Evolutionary conservation across 2,888 invertebrate species (phyloP).

Genomic region (Scaptomyza caliginosa): DNA sequence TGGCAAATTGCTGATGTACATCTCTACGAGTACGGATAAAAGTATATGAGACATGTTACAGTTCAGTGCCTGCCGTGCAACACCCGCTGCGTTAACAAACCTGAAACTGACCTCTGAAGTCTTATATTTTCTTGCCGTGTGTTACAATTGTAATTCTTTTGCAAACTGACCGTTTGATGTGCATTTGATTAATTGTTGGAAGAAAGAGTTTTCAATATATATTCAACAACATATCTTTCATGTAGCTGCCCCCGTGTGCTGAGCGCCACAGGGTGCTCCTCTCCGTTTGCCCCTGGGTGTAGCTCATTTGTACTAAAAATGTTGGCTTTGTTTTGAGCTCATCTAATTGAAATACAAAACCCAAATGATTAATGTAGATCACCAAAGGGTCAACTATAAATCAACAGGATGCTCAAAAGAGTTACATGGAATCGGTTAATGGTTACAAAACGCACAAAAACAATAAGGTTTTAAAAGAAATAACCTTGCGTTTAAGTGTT

Average conservation of each 20-base stretch:
- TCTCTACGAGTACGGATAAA: not conserved
- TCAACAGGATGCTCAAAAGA: constrained; percentile 26
- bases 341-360: constrained; percentile 61
- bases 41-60: constrained; percentile 36
- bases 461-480: not conserved
- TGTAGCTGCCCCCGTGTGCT: constrained; percentile 29
- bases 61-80: constrained; percentile 27
- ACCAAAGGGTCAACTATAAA: not conserved
- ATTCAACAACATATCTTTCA: not conserved
- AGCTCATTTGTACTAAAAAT: constrained; percentile 26
- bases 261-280: constrained; percentile 36
- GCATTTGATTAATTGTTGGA: constrained; percentile 59
- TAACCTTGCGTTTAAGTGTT: not conserved
- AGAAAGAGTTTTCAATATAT: constrained; percentile 60
- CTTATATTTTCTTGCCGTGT: constrained; percentile 30
- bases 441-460: not conserved
- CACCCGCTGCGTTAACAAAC: constrained; percentile 57
- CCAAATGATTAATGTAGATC: constrained; percentile 56
- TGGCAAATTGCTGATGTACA: constrained; percentile 31
- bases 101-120: constrained; percentile 6
- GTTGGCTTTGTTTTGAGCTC: constrained; percentile 46
- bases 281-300: constrained; percentile 25
- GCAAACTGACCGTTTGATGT: constrained; percentile 51
- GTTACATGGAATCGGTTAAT: constrained; percentile 36
- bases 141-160: constrained; percentile 57